Base-by-base conservation (phyloP, 2,888 invertebrate genomes). In the Protonemura montana region DNA sequence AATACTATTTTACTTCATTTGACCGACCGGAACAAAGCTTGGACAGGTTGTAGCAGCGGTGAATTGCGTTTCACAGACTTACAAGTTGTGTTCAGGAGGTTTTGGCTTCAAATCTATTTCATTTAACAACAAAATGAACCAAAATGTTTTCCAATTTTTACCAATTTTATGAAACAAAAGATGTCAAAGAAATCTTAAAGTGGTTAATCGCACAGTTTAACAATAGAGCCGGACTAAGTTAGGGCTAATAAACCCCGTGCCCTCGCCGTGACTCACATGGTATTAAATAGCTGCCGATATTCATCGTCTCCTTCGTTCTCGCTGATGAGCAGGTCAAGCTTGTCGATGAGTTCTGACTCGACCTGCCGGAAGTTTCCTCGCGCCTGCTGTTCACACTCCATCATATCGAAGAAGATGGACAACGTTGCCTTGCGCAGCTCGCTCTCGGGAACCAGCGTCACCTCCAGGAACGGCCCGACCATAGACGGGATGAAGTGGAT, bases 241-340 rank as follows among this genome's bases (percentile, higher is more conserved):
- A 35, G 35, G 81, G 27, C 81, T 21, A 96, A n/a, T n/a, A n/a
- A n/a, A n/a, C n/a, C n/a, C n/a, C n/a, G n/a, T n/a, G n/a, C n/a
- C n/a, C n/a, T n/a, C n/a, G n/a, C n/a, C n/a, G n/a, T 1, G 26
- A 96, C 98, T 97, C 93, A 98, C 98, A 98, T 98, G 86, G 97
- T 97, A 90, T 98, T 97, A 91, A 98, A 98, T n/a, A 98, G 93
- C 88, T 97, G 94, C 87, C 97, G 93, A 90, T 98, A 98, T 90
- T 98, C 97, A 90, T 97, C 97, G 89, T 98, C 98, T 0, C 98
- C 98, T 90, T 98, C 97, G 91, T 98, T 97, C 90, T 98, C 97
- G 87, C 97, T 97, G 82, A 98, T 97, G 30, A 98, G 92, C 88
- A 97, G 96, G 92, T 98, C 98, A 89, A 98, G 92, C 90, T 98